Base-by-base conservation (phyloP, 1,140 invertebrate species). In the Listronotus bonariensis region DNA sequence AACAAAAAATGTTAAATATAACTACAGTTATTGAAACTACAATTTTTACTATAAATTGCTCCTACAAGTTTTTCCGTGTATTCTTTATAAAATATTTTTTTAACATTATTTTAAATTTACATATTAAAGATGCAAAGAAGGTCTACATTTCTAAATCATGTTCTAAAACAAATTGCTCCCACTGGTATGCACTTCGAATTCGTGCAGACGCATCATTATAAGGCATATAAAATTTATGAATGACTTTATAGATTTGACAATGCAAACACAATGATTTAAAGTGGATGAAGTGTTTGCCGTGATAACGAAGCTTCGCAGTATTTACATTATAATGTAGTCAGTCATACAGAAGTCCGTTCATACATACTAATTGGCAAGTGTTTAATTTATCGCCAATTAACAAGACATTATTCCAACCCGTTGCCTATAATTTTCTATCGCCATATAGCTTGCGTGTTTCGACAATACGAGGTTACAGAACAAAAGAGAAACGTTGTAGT, bases 361-460 rank as follows among this genome's bases (percentile, higher is more conserved):
- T 15, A 58, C 40, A 48, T 58, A 46, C 53, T 57, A 57, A 58
- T 58, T 58, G 55, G 40, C 55, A 46, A 58, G 55, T 18, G 55
- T 32, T 43, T 45, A 58, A 58, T 58, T 46, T 58, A 58, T 58
- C 40, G 55, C 55, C 17, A 58, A 17, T 58, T 58, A 58, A 31
- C 55, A 31, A 34, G 55, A 45, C 45, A 58, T 45, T 58, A 58
- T 58, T 58, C 55, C 55, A 36, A n/a, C 14, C 36, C 41, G 55
- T 10, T 45, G 40, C 20, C 55, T 45, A 38, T 45, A 40, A 45
- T 58, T 58, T 43, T 17, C 55, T 15, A 34, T 58, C 20, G 40
- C 26, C 55, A 45, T 48, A 32, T 34, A 36, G 31, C 26, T 58
- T 46, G 55, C 55, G 55, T 58, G 55, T 26, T 17, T 58, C 26